A percentile compares a stretch with the other conserved stretches of the same genome.
These are phyloP conservation scores for Mixornis gularis DNA, from an alignment of 2,113 vertebrate genomes.

Conservation along the genomic window DNA sequence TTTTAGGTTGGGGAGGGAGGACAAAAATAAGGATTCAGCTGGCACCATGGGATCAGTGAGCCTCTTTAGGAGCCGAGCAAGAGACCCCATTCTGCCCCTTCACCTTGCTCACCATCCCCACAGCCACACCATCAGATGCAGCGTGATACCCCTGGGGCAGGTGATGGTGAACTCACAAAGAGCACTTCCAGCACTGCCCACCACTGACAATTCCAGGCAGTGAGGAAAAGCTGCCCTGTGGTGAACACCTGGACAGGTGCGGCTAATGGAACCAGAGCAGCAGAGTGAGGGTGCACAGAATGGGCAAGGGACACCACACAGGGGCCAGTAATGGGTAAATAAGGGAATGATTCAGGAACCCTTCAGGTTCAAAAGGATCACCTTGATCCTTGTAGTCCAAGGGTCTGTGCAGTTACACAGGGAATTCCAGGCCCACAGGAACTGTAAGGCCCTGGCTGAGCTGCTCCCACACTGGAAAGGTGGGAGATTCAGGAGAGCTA, in stretches of 20 bases:
- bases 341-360: neutral
- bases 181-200: neutral
- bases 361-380: neutral
- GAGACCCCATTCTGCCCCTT: neutral
- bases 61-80: neutral
- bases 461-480: neutral
- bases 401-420: neutral
- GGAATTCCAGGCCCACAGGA: neutral
- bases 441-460: neutral
- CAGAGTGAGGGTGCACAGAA: fast-evolving
- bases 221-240: fast-evolving
- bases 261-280: neutral
- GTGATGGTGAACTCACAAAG: neutral
- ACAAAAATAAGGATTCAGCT: neutral
- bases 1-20: neutral
- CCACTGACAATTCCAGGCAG: neutral
- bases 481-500: neutral
- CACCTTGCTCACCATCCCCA: neutral
- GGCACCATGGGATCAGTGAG: neutral
- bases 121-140: neutral
- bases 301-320: fast-evolving
- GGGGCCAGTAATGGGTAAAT: neutral
- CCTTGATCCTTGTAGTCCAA: neutral
- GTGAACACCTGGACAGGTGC: neutral
- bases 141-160: fast-evolving